phyloP scores from a whole-genome alignment of 1,140 invertebrate genomes.

The Micrasema longulum region DNA sequence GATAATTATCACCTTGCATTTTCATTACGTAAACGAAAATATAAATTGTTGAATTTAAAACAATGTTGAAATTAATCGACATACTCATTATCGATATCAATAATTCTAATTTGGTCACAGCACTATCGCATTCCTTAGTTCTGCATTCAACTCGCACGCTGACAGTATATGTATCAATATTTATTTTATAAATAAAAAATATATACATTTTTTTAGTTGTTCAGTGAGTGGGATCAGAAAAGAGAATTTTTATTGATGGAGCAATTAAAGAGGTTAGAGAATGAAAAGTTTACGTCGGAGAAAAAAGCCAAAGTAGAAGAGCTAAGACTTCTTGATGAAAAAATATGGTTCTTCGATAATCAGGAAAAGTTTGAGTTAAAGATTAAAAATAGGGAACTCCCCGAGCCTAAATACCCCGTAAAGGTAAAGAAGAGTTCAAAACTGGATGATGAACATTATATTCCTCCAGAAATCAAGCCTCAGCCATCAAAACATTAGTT shows the following conservation, averaged over 20 bases:
- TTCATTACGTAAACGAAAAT: too few species aligned
- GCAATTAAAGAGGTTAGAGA: conserved; percentile 70
- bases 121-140: too few species aligned
- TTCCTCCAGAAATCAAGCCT: conserved; percentile 73
- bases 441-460: conserved; percentile 71
- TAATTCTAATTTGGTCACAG: too few species aligned
- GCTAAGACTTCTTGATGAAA: conserved; percentile 72
- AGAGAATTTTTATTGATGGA: conserved; percentile 70
- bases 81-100: too few species aligned
- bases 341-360: conserved; percentile 84
- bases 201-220: conserved; percentile 64
- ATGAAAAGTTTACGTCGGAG: conserved; percentile 66
- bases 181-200: neutral
- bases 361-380: conserved; percentile 79
- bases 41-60: too few species aligned
- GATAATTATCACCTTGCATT: too few species aligned
- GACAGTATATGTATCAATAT: neutral
- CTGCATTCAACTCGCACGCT: too few species aligned
- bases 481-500: conserved; percentile 3
- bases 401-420: conserved; percentile 63
- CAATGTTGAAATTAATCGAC: too few species aligned
- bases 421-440: conserved; percentile 65
- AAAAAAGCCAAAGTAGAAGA: conserved; percentile 72
- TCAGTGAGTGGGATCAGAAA: conserved; percentile 70
- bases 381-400: conserved; percentile 72